A percentile compares a stretch with the other conserved stretches of the same genome.
These are phyloP conservation scores for Eueides isabella DNA, from an alignment of 1,140 invertebrate species.

Conservation along the genomic window DNA sequence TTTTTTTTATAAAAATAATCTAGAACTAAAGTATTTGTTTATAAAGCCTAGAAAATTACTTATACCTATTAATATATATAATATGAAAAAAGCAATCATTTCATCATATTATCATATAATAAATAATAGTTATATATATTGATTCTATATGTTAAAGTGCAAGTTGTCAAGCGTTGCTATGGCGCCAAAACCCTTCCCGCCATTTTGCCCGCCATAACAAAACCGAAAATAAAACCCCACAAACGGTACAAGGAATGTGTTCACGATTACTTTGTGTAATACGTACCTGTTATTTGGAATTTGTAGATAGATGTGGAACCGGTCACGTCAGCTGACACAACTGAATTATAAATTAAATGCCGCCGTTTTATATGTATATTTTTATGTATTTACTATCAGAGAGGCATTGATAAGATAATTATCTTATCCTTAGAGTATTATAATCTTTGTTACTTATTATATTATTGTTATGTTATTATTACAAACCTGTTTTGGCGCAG, in stretches of 20 bases:
- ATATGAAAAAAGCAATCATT: no score
- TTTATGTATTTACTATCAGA: conserved; percentile 5
- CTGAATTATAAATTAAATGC: conserved; percentile 48
- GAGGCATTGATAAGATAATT: not conserved
- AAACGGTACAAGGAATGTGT: conserved; percentile 55
- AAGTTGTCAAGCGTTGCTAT: conserved; percentile 22
- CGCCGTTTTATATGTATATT: conserved; percentile 3
- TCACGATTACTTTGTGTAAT: conserved; percentile 53
- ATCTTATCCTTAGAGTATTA: conserved; percentile 7
- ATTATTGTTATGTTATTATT: not conserved
- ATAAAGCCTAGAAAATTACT: not conserved
- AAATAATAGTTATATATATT: not conserved
- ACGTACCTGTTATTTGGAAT: conserved; percentile 71
- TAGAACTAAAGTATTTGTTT: not conserved
- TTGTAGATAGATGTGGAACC: conserved; percentile 60
- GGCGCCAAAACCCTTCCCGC: conserved; percentile 52
- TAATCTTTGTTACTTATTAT: not conserved
- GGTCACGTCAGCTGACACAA: conserved; percentile 69
- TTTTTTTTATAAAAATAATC: not conserved
- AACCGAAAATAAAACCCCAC: conserved; percentile 55
- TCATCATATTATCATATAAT: not conserved
- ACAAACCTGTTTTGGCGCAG: no score
- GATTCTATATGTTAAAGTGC: not conserved
- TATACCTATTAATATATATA: no score
- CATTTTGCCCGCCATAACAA: conserved; percentile 48